Conservation (phyloP, 92 coral and sea anemone species). For the Zoanthus gigantus region DNA sequence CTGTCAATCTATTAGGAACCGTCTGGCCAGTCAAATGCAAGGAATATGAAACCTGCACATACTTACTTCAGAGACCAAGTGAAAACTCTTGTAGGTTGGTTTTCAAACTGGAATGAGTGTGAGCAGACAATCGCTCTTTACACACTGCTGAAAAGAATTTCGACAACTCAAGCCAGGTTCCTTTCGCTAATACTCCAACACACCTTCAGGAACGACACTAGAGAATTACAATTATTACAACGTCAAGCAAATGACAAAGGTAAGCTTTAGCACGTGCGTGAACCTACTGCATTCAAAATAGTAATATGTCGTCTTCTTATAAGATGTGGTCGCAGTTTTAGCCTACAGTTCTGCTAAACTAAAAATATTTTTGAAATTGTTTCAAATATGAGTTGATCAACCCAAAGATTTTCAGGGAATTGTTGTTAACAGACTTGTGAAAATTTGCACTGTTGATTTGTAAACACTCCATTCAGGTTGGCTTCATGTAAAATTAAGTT, state of each 20-base stretch:
- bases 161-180: slow-evolving; percentile 94
- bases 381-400: background rate
- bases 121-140: slow-evolving; percentile 97
- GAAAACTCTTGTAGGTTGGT: slow-evolving; percentile 89
- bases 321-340: too few relatives aligned
- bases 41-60: slow-evolving; percentile 96
- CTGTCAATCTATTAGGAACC: slow-evolving; percentile 35
- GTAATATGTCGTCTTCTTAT: too few relatives aligned
- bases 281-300: too few relatives aligned
- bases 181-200: slow-evolving; percentile 93
- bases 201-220: slow-evolving; percentile 93
- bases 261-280: slow-evolving; percentile 40
- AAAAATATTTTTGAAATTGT: too few relatives aligned
- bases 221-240: slow-evolving; percentile 85
- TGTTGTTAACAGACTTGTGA: background rate
- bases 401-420: background rate
- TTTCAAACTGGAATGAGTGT: slow-evolving; percentile 96
- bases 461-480: background rate
- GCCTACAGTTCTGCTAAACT: too few relatives aligned
- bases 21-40: slow-evolving; percentile 61
- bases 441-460: background rate
- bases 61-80: slow-evolving; percentile 96
- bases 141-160: slow-evolving; percentile 86
- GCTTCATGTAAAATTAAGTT: slow-evolving; percentile 7
- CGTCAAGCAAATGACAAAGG: slow-evolving; percentile 97